Percentiles rank a stretch among this genome's conserved stretches.
These are phyloP conservation scores for human DNA, from an alignment of 2,113 vertebrate genomes.

Conservation along the genomic window GRCh38 chrX:27268501-27269000, in stretches of 20 bases:
- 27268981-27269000: conserved; percentile 4
- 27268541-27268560: neutral
- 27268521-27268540: neutral
- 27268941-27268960: conserved; percentile 33
- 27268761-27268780: neutral
- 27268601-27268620: neutral
- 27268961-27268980: neutral
- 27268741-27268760: neutral
- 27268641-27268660: neutral
- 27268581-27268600: neutral
- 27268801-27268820: neutral
- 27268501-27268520: neutral
- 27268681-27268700: neutral
- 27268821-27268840: neutral
- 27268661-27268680: neutral
- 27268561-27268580: neutral
- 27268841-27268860: conserved; percentile 12
- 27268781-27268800: neutral
- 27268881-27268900: neutral
- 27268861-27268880: neutral
- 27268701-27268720: neutral
- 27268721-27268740: neutral
- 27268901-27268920: conserved; percentile 10
- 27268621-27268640: neutral
- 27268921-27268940: neutral